Evolutionary conservation across 1,140 invertebrate species (phyloP).

Genomic region (Atopsyche davidsoni): DNA sequence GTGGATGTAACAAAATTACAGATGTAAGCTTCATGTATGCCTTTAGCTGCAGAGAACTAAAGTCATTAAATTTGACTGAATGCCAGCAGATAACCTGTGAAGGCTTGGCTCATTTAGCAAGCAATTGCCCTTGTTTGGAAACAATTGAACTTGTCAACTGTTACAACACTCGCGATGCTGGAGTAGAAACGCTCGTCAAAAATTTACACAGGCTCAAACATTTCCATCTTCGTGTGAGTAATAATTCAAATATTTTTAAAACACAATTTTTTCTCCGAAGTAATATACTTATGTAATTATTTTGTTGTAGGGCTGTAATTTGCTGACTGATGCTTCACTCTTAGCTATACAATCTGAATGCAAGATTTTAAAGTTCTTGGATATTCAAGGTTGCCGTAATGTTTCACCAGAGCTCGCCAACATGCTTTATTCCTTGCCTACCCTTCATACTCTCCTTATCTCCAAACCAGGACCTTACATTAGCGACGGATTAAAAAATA

Average conservation of each 20-base stretch:
- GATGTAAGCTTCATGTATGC: slow-evolving; percentile 64
- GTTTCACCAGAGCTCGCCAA: slow-evolving; percentile 52
- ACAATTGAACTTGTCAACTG: slow-evolving; percentile 59
- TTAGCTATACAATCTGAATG: slow-evolving; percentile 53
- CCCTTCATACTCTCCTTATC: slow-evolving; percentile 44
- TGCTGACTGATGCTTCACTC: slow-evolving; percentile 58
- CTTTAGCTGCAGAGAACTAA: slow-evolving; percentile 58
- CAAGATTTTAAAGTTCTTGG: slow-evolving; percentile 50
- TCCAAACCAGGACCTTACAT: slow-evolving; percentile 44
- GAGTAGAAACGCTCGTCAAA: slow-evolving; percentile 51
- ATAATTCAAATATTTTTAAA: slow-evolving; percentile 1
- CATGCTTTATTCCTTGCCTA: slow-evolving; percentile 42
- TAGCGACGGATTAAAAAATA: slow-evolving; percentile 39
- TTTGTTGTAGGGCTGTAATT: slow-evolving; percentile 55
- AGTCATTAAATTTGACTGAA: slow-evolving; percentile 55
- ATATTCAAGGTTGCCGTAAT: slow-evolving; percentile 54
- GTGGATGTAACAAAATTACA: slow-evolving; percentile 61
- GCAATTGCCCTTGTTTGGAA: slow-evolving; percentile 63
- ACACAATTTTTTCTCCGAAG: slow-evolving; percentile 2
- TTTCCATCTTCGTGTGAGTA: slow-evolving; percentile 54
- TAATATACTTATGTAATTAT: slow-evolving; percentile 8
- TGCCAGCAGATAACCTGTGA: slow-evolving; percentile 62
- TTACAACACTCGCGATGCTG: slow-evolving; percentile 60
- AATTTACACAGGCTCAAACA: slow-evolving; percentile 54
- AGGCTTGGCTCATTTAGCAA: slow-evolving; percentile 55